Conservation (phyloP, 2,888 invertebrate genomes). For the Trisateles emortualis region DNA sequence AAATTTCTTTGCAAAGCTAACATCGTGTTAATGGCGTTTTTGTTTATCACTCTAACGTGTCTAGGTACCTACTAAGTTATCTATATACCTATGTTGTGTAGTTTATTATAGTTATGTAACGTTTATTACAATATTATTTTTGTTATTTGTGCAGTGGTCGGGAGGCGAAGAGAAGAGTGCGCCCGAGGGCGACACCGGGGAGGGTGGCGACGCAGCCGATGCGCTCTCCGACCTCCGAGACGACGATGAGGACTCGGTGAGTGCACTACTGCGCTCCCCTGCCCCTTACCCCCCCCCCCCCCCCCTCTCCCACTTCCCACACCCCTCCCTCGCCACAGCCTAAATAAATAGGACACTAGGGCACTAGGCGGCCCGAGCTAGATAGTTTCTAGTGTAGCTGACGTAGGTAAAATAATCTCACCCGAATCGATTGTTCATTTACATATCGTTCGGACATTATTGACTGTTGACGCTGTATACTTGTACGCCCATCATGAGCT, state of each 20-base stretch:
- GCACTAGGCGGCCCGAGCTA: slow-evolving; percentile 67
- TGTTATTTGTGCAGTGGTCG: slow-evolving; percentile 60
- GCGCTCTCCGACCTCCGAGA: slow-evolving; percentile 84
- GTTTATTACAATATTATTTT: slow-evolving; percentile 2
- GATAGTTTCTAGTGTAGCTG: slow-evolving; percentile 59
- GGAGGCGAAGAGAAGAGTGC: slow-evolving; percentile 72
- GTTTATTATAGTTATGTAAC: background rate
- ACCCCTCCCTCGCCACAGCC: slow-evolving; percentile 49
- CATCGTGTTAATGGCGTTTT: too few species aligned
- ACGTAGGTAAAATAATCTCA: slow-evolving; percentile 52
- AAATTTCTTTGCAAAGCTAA: too few species aligned
- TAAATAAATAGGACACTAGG: slow-evolving; percentile 77
- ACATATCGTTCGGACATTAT: slow-evolving; percentile 27
- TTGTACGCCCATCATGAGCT: slow-evolving; percentile 45
- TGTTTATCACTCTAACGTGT: too few species aligned
- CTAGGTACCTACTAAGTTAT: too few species aligned
- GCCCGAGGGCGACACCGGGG: slow-evolving; percentile 63
- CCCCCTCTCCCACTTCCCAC: slow-evolving; percentile 18
- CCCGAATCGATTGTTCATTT: slow-evolving; percentile 45
- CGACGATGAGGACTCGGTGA: slow-evolving; percentile 90
- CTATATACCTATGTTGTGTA: too few species aligned
- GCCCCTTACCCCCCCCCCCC: slow-evolving; percentile 29
- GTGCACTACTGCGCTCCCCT: slow-evolving; percentile 69
- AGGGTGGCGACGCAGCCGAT: slow-evolving; percentile 71
- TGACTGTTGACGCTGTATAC: slow-evolving; percentile 31